Evolutionary conservation across 2,113 vertebrate genomes (phyloP).

Genomic region (Thomomys bottae): DNA sequence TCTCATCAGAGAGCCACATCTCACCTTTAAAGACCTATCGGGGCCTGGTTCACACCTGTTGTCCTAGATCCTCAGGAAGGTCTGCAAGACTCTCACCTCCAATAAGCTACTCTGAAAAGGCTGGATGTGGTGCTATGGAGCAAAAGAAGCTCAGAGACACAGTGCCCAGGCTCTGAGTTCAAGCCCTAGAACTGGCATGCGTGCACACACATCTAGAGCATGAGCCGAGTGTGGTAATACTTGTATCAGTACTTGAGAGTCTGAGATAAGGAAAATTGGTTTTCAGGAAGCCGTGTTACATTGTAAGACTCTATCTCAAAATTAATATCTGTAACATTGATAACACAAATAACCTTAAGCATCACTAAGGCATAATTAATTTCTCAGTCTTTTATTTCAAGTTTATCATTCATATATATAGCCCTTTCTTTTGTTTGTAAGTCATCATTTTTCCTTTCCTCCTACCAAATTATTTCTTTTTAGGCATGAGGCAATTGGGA

Average conservation of each 20-base stretch:
- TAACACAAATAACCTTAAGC: neutral
- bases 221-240: no score
- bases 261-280: no score
- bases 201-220: no score
- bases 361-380: neutral
- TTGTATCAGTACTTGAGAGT: no score
- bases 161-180: no score
- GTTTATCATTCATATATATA: neutral
- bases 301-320: neutral
- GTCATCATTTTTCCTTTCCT: constrained; percentile 44
- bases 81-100: neutral
- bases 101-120: no score
- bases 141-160: no score
- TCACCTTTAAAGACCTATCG: neutral
- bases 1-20: neutral
- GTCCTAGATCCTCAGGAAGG: no score
- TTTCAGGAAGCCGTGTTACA: neutral
- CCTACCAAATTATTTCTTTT: constrained; percentile 53
- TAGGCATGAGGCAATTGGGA: constrained; percentile 30
- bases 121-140: no score
- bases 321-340: neutral
- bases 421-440: constrained; percentile 15
- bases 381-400: constrained; percentile 19
- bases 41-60: no score
- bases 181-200: no score